Evolutionary conservation across 2,888 invertebrate genomes (phyloP), one percentile per base, ranked within the genome.

Genomic region (Campoletis raptor): DNA sequence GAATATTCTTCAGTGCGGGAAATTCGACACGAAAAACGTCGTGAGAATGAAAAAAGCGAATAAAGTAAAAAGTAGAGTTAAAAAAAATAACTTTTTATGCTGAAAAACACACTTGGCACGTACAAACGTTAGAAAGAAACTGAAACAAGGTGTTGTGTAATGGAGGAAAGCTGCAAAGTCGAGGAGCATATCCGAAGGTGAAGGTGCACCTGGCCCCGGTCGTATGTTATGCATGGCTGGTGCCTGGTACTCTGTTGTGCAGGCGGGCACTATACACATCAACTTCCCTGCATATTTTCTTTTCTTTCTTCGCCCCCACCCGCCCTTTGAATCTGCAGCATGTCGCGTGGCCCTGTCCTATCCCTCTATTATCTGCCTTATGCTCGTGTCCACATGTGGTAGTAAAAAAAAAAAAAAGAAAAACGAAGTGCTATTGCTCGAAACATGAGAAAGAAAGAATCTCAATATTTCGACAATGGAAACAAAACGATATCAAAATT

Each of bases 151-250:
- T 81, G 81, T 73, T 61, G 30, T 61, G 67, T 73, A 70, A 76
- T 76, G 67, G 73, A 70, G 86, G 52, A 86, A 79, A 88, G 85
- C 85, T 86, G 85, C 85, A 83, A 76, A 74, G 83, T 83, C 83
- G 85, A 87, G 76, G 57, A 81, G 80, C 81, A 88, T 85, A 86
- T 88, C 74, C 87, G 81, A 79, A 90, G 87, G 86, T 78, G 81
- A 79, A 82, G 86, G 85, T 87, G 85, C 89, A 93, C 92, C 92
- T 93, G 93, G 92, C 90, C 86, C 84, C 76, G 30, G 45, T 70
- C 72, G 88, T 90, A 85, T 88, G 93, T 92, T 90, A 93, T 90
- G 93, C 93, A 91, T 93, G 92, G 90, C 90, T 91, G 92, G 89
- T 90, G 89, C 87, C 89, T 90, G 88, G 88, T 86, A 90, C 86